Evolutionary conservation across 2,113 vertebrate genomes (phyloP), one percentile per base, ranked within the genome.

Genomic region (Calyptommatus sinebrachiatus): DNA sequence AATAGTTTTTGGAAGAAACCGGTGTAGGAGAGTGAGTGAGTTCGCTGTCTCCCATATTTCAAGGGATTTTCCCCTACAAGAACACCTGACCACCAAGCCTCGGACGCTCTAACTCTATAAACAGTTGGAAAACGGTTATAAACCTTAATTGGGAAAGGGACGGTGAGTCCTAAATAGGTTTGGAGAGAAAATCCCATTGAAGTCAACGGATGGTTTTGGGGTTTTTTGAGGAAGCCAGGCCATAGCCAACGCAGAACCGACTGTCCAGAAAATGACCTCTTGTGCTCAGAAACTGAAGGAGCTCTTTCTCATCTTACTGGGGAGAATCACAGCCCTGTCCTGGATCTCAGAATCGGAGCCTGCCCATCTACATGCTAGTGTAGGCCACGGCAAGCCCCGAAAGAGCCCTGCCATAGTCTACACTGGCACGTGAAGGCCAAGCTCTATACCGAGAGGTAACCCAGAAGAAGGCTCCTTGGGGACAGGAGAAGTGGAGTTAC

Each of bases 1-100:
- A 90, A 83, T 87, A 29, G 88, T 76, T 45, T 41, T 41, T 1
- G 8, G 66, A 16, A 9, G 91, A 90, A 88, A 92, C 41, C 89
- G 89, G 65, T 66, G 86, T 84, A 66, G 50, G 3, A 21, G 8
- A 9, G 18, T 81, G 73, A 65, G 63, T 41, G n/a, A n/a, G n/a
- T n/a, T n/a, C 10, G 50, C 10, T 50, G 48, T 50, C 48, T 11
- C 11, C 48, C 48, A 50, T 3, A 48, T 48, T 50, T 50, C 12
- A 14, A 50, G 35, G 35, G 35, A 14, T 50, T 50, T 50, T 50
- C 48, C 53, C 14, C 53, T 12, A 57, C 53, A 2, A 57, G 18
- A 18, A 57, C 12, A 18, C 53, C 53, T 62, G 28, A 69, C 24
- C 67, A 8, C 24, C 26, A 71, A 46, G 35, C 35, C 53, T 71